Evolutionary conservation across 2,113 vertebrate genomes (phyloP).

Genomic region (Phainopepla nitens): DNA sequence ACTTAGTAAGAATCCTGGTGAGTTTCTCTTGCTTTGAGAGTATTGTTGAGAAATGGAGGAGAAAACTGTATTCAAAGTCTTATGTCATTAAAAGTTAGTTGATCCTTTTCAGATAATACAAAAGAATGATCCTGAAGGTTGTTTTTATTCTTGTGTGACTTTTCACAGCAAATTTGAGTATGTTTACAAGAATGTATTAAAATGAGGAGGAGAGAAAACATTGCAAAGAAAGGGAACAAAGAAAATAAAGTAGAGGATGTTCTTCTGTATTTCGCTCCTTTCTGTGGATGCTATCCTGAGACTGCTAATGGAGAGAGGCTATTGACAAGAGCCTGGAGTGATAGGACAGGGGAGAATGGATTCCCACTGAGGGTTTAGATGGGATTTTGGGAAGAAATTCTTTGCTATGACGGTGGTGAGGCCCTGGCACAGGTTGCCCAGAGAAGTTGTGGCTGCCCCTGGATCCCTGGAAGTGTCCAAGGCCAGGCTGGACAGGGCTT

Average conservation of each 20-base stretch:
- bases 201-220: not conserved
- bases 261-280: not conserved
- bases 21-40: not conserved
- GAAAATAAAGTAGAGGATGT: not conserved
- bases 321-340: not conserved
- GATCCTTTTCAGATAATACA: not conserved
- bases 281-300: not conserved
- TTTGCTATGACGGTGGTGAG: not conserved
- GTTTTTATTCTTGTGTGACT: not conserved
- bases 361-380: not conserved
- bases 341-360: not conserved
- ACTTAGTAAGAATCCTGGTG: not conserved
- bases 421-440: not conserved
- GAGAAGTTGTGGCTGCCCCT: not conserved
- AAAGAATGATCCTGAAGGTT: not conserved
- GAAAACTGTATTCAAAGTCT: not conserved
- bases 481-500: rapidly evolving
- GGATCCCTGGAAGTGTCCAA: not conserved
- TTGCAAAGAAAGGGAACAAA: not conserved
- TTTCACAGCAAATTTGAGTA: not conserved
- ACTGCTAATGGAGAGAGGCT: not conserved
- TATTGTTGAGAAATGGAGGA: not conserved
- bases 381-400: not conserved
- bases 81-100: not conserved
- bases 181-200: not conserved